Evolutionary conservation across 2,113 vertebrate genomes (phyloP), one percentile per base, ranked within the genome.

Genomic region (Cervus canadensis): DNA sequence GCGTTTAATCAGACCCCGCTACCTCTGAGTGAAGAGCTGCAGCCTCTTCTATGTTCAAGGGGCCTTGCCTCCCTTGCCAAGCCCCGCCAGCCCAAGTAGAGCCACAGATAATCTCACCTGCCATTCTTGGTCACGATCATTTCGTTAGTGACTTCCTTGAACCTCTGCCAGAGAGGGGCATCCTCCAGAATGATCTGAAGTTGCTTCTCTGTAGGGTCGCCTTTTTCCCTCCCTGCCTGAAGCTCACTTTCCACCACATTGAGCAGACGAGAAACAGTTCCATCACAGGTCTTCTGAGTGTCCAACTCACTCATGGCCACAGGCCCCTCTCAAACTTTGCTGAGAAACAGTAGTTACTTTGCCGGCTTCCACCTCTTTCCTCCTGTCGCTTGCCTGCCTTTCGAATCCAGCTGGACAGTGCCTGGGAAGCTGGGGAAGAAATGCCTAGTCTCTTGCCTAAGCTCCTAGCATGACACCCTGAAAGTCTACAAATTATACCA

Each of bases 121-220:
- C 99, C 99, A 0, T 99, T 99, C 99, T 99, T 99, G 98, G 99
- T 99, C 98, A 99, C 99, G 2, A 99, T 99, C 99, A 99, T 99
- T 98, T 99, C 99, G 12, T 99, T 99, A 57, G 99, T 99, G 98
- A 99, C 99, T 97, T 99, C 99, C 94, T 99, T 99, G 96, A 99
- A 99, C 98, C 99, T 99, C 97, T 99, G 99, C 99, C 99, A 99
- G 60, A 99, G 99, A 1, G 99, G 99, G 0, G 99, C 99, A 30
- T 99, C 99, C 98, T 99, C 99, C 98, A 99, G 98, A 59, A 98
- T 98, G 93, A 99, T 99, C 97, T 99, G 99, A 36, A 99, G 99
- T 97, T 99, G 99, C 40, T 99, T 99, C 98, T 99, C 99, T 0
- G 99, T 99, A 11, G 99, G 99, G 97, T 99, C 99, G 0, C 99